Evolutionary conservation across 1,140 invertebrate species (phyloP), one percentile per base, ranked within the genome.

Genomic region (Marisa cornuarietis): DNA sequence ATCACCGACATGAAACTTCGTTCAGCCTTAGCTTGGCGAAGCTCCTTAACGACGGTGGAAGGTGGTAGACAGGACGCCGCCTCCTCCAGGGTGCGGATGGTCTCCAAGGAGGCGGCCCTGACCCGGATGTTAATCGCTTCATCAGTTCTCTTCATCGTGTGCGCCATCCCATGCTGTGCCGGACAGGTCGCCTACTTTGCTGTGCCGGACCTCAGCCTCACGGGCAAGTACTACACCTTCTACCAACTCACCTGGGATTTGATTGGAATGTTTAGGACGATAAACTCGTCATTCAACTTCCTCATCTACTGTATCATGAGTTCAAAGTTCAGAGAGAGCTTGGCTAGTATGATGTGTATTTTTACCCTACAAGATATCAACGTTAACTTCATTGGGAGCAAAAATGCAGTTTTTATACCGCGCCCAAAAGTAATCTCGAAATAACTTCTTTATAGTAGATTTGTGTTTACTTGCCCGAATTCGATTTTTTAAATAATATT

Each of bases 261-360:
- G 16, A 52, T 49, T 14, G 22, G n/a, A 5, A 24, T 75, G 16
- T 61, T 75, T 8, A 13, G 52, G 16, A 24, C 9, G 6, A 9
- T 75, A 10, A 75, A 75, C 73, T 49, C 73, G 52, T 52, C 73
- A 13, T n/a, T 75, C 73, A 75, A 61, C 73, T 54, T 75, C 8
- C 8, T 75, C 73, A 26, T 75, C 54, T 75, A 75, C n/a, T 61
- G 16, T 7, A n/a, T 52, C 16, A 75, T 75, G 54, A 61, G 73
- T 31, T 75, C 73, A 20, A 75, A 54, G 31, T 75, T 58, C 54
- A 20, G 73, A 13, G 54, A 24, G 11, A 58, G 18, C 8, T 51
- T 75, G 52, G 11, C 54, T 18, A 58, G 54, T 18, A 2, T 58
- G 9, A 42, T 42, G 31, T 58, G 54, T 18, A 6, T 4, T 1